Base-by-base conservation (phyloP, 2,888 invertebrate genomes). In the Apodemia zela region DNA sequence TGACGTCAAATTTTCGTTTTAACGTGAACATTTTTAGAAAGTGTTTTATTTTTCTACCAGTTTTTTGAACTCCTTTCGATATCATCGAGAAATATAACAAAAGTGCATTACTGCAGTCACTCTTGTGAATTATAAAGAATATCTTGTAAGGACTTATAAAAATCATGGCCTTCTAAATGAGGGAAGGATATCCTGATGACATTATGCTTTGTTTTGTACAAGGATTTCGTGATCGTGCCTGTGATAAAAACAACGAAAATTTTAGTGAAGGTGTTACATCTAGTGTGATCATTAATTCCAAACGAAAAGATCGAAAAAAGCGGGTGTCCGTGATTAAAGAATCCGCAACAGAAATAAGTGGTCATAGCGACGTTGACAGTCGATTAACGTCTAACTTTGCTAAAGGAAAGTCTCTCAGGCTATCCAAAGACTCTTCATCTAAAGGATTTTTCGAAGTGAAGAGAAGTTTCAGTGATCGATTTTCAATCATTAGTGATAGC, bases 161-260 rank as follows among this genome's bases (percentile, higher is more conserved):
- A 63, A 66, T 64, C 67, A 88, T 89, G 88, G 79, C 81, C 86
- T 82, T 85, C 82, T 90, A 89, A 83, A 90, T 90, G 90, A 90
- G 89, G 86, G 88, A 89, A 69, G 81, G 86, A 62, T 89, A 89
- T 79, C 77, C 89, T 72, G 87, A 90, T 74, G 88, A 90, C 81
- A 94, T 93, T 85, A 95, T 95, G 95, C 91, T 94, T 84, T 94
- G 94, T 89, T 94, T 94, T 76, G 94, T 94, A 75, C 94, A 94
- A 87, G 94, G 94, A 69, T 94, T 94, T 78, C 93, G 94, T 69
- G 86, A 90, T 70, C 81, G 81, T 67, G 72, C 85, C 65, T 78
- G 79, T 72, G 75, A 80, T 65, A 88, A 88, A 69, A 81, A 82
- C 64, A 77, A 77, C 65, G 78, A 78, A 29, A n/a, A n/a, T 25